A percentile compares a stretch with the other conserved stretches of the same genome.
phyloP scores from a whole-genome alignment of 2,113 vertebrate genomes.

The Ageneiosus marmoratus region DNA sequence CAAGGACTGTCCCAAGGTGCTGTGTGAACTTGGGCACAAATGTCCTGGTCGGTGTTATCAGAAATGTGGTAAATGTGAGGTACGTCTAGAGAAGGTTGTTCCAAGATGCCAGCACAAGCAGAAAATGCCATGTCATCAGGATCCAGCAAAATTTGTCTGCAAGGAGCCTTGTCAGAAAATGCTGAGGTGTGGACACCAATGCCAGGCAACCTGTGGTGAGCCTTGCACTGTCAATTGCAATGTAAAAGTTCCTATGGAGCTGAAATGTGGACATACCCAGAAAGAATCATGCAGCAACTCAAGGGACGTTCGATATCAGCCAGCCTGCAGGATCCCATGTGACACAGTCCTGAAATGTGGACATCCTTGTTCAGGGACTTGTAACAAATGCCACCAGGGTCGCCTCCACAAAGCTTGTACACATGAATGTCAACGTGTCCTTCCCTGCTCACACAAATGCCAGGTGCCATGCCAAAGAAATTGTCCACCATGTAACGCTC shows the following conservation, averaged over 20 bases:
- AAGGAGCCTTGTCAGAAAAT: slow-evolving; percentile 74
- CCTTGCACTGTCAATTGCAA: slow-evolving; percentile 71
- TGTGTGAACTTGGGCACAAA: slow-evolving; percentile 80
- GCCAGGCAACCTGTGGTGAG: slow-evolving; percentile 75
- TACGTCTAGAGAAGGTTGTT: slow-evolving; percentile 78
- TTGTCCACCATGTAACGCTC: slow-evolving; percentile 79
- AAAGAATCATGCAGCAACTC: slow-evolving; percentile 70
- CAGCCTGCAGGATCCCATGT: slow-evolving; percentile 72
- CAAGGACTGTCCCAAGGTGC: slow-evolving; percentile 81
- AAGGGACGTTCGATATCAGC: background rate
- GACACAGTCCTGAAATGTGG: slow-evolving; percentile 74
- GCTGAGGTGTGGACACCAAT: slow-evolving; percentile 80
- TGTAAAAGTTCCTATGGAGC: slow-evolving; percentile 61
- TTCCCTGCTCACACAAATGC: slow-evolving; percentile 88
- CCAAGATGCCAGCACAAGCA: slow-evolving; percentile 80
- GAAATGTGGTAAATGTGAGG: slow-evolving; percentile 74
- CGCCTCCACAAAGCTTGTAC: slow-evolving; percentile 80
- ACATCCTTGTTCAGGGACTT: slow-evolving; percentile 83
- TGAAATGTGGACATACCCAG: slow-evolving; percentile 82
- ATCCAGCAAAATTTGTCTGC: slow-evolving; percentile 73
- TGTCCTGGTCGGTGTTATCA: slow-evolving; percentile 75
- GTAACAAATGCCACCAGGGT: slow-evolving; percentile 80
- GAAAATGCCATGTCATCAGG: slow-evolving; percentile 81
- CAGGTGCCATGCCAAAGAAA: slow-evolving; percentile 77
- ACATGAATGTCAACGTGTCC: slow-evolving; percentile 70